Evolutionary conservation across 2,888 invertebrate species (phyloP), one percentile per base, ranked within the genome.

Genomic region (Ormyrus rosae): DNA sequence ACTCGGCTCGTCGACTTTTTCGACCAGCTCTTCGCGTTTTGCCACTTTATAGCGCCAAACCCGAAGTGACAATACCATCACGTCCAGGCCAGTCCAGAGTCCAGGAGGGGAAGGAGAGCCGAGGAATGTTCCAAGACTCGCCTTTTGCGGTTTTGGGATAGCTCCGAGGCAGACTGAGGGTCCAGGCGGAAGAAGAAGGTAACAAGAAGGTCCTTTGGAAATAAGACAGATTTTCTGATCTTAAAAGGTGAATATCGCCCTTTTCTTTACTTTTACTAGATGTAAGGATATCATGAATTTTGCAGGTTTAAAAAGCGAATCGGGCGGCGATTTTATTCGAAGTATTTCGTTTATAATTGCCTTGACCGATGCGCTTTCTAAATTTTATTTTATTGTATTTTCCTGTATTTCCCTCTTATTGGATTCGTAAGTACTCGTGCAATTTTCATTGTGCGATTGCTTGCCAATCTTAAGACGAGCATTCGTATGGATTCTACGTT

Each of bases 201-300:
- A 80, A 76, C 80, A 75, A 75, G 80, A 80, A 75, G 70, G 74
- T 74, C 48, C 48, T 8, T 64, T 51, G 67, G 50, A 53, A 45
- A 10, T 5, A 45, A 53, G 60, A 67, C 65, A 50, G 34, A 7
- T 56, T 34, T 65, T 70, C 58, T 78, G 55, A 45, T 11, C 45
- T 58, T 48, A 76, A 81, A 79, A 81, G 81, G 81, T 81, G 81
- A 81, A 78, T 81, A 81, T 81, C 68, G 61, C 72, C 50, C 55
- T 76, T 76, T 76, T 53, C n/a, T 58, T n/a, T 75, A 60, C n/a
- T 53, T 53, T 13, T 11, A 11, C 71, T 69, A 60, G 7, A 48
- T 8, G 64, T 75, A 80, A 71, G 65, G 11, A 80, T 80, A 71
- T 46, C 48, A 13, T 60, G 34, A 45, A 55, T 56, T 10, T 48